phyloP scores from a whole-genome alignment of 2,113 vertebrate genomes.

The Colinus virginianus region DNA sequence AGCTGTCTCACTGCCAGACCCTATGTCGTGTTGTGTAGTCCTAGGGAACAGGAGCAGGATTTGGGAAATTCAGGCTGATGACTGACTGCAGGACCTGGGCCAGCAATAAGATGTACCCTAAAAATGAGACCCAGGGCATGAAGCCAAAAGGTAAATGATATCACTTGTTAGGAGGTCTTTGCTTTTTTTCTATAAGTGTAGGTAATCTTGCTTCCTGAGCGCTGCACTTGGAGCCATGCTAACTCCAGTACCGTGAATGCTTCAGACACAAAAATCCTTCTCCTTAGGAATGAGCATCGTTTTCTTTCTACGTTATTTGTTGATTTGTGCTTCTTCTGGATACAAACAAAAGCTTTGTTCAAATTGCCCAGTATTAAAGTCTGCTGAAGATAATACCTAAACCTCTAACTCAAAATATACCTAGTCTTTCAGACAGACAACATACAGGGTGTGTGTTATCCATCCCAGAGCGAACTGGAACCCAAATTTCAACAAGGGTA shows the following conservation, averaged over 20 bases:
- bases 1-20: neutral
- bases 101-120: neutral
- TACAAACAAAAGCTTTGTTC: neutral
- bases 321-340: neutral
- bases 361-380: neutral
- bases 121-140: neutral
- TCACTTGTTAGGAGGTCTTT: neutral
- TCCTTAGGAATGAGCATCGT: neutral
- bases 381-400: neutral
- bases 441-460: accelerated
- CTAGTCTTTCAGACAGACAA: neutral
- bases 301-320: neutral
- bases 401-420: neutral
- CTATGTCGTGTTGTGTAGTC: neutral
- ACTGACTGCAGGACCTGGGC: neutral
- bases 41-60: neutral
- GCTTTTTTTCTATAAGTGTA: neutral
- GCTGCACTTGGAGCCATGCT: neutral
- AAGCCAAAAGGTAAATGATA: neutral
- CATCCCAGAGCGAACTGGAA: neutral
- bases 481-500: neutral
- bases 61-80: neutral
- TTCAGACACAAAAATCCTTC: neutral
- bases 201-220: neutral
- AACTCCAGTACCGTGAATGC: accelerated